Conservation (phyloP, 1,140 invertebrate species). For the Whitmania pigra region DNA sequence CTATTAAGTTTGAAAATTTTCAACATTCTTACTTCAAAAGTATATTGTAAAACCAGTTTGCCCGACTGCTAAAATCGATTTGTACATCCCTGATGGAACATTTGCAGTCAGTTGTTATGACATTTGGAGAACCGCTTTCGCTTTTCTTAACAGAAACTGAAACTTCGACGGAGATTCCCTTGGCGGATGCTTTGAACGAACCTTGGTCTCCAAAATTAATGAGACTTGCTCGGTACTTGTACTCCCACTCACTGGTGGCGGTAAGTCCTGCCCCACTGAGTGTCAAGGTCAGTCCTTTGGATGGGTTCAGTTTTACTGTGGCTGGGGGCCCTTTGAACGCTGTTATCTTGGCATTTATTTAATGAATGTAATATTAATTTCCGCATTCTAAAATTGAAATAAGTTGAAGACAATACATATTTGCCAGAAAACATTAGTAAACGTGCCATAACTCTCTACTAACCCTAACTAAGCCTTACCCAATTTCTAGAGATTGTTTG, state of each 20-base stretch:
- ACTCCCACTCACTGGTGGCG: conserved; percentile 11
- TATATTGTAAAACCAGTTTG: conserved; percentile 21
- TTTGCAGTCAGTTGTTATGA: neutral
- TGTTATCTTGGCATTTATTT: neutral
- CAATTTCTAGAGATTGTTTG: too few species aligned
- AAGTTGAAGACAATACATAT: too few species aligned
- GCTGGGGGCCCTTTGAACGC: neutral
- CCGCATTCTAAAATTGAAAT: too few species aligned
- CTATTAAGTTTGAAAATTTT: too few species aligned
- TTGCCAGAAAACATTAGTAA: too few species aligned
- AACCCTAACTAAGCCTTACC: too few species aligned
- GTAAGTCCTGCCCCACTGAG: neutral
- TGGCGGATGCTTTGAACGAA: conserved; percentile 4
- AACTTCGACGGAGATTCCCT: neutral
- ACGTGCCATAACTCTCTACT: too few species aligned
- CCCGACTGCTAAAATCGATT: conserved; percentile 13
- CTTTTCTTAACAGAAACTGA: conserved; percentile 8
- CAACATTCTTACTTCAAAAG: neutral
- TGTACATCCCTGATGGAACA: neutral
- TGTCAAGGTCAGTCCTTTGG: conserved; percentile 5
- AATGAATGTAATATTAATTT: too few species aligned
- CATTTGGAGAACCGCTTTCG: conserved; percentile 11
- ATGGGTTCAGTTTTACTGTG: neutral
- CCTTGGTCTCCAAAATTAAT: conserved; percentile 10
- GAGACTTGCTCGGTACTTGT: conserved; percentile 1